phyloP scores from a whole-genome alignment of 1,140 invertebrate species.

The Drosophila ohnishii region DNA sequence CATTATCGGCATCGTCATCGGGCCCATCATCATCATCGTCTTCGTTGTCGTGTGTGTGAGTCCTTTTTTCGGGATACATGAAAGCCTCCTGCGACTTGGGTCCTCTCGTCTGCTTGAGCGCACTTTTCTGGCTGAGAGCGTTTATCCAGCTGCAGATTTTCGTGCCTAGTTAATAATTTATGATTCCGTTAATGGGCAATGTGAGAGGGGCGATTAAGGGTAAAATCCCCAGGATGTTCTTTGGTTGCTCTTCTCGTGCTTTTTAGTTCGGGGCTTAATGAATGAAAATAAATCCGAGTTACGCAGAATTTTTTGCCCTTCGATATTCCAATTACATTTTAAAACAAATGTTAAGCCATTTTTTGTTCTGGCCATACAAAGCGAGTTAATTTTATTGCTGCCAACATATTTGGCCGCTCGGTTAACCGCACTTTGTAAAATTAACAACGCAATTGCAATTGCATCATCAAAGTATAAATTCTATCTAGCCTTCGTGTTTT shows the following conservation, averaged over 20 bases:
- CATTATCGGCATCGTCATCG: constrained; percentile 30
- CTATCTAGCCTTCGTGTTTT: constrained; percentile 1
- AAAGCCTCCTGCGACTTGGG: constrained; percentile 17
- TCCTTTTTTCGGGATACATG: constrained; percentile 23
- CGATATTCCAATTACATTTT: constrained; percentile 21
- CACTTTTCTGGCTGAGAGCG: constrained; percentile 59
- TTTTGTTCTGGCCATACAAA: constrained; percentile 12
- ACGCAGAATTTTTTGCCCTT: background rate
- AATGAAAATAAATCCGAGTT: constrained; percentile 4
- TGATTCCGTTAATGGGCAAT: constrained; percentile 55
- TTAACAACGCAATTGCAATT: constrained; percentile 55
- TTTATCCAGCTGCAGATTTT: constrained; percentile 59
- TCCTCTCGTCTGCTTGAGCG: constrained; percentile 42
- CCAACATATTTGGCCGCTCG: constrained; percentile 37
- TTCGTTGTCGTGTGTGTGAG: constrained; percentile 30
- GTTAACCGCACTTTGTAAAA: constrained; percentile 41
- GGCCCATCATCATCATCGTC: constrained; percentile 2
- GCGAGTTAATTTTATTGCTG: constrained; percentile 44
- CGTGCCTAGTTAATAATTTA: constrained; percentile 62
- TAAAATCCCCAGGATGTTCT: constrained; percentile 25
- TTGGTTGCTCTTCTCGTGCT: background rate
- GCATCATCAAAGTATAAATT: constrained; percentile 37
- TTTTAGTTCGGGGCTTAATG: constrained; percentile 1
- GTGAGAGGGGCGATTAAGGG: constrained; percentile 33
- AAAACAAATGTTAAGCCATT: constrained; percentile 1